These are phyloP conservation scores for Tokudaia tokunoshimensis DNA, from an alignment of 2,797 vertebrate genomes.

Conservation along the genomic window DNA sequence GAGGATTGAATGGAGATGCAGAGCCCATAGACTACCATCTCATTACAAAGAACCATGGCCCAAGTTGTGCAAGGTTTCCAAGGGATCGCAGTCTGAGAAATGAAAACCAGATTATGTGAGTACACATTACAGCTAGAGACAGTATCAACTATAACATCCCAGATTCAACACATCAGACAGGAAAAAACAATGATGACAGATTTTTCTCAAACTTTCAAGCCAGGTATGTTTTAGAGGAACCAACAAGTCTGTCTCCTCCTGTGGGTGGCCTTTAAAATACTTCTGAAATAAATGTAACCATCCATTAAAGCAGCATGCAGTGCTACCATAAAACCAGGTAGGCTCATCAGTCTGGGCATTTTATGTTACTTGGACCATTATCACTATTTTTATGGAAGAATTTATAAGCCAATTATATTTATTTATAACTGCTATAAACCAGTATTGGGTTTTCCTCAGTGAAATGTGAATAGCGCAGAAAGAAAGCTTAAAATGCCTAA, in stretches of 20 bases:
- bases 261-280: slow-evolving; percentile 56
- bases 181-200: not conserved
- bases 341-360: not conserved
- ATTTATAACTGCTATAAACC: slow-evolving; percentile 23
- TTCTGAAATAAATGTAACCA: slow-evolving; percentile 70
- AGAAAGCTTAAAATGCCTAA: not conserved
- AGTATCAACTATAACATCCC: slow-evolving; percentile 58
- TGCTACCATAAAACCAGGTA: slow-evolving; percentile 19
- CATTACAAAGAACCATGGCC: slow-evolving; percentile 78
- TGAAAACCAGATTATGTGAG: slow-evolving; percentile 66
- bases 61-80: slow-evolving; percentile 79
- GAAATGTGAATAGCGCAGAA: slow-evolving; percentile 2
- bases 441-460: slow-evolving; percentile 38
- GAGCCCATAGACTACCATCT: slow-evolving; percentile 78
- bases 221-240: slow-evolving; percentile 56
- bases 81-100: slow-evolving; percentile 64
- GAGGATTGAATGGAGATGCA: slow-evolving; percentile 77
- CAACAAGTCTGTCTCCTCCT: not conserved
- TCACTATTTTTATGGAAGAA: slow-evolving; percentile 66
- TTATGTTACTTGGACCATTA: slow-evolving; percentile 37
- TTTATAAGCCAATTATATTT: slow-evolving; percentile 15
- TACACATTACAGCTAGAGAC: slow-evolving; percentile 64
- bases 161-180: slow-evolving; percentile 55
- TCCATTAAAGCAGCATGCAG: slow-evolving; percentile 1
- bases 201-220: slow-evolving; percentile 64